Conservation (phyloP, 2,888 invertebrate species). For the Noctua janthina region DNA sequence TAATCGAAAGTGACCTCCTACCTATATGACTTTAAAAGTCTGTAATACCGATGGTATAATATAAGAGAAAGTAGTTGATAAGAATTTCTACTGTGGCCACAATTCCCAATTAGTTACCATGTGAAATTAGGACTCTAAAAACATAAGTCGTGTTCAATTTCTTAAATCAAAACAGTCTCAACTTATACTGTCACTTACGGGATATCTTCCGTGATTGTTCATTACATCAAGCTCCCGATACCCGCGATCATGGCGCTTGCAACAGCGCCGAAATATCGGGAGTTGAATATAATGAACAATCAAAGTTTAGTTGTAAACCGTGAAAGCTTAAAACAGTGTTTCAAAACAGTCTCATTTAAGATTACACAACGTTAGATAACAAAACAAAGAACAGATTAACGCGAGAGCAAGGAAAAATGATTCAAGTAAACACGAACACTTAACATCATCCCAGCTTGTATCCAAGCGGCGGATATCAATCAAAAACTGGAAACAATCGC, state of each 20-base stretch:
- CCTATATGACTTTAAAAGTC: not conserved
- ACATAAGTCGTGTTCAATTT: not conserved
- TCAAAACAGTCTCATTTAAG: not conserved
- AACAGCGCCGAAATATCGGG: no score
- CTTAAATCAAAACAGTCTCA: slow-evolving; percentile 9
- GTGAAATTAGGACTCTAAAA: not conserved
- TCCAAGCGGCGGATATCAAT: slow-evolving; percentile 55
- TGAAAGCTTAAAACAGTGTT: not conserved
- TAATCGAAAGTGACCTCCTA: not conserved
- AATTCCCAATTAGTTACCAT: not conserved
- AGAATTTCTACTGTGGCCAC: not conserved
- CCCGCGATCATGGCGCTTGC: no score
- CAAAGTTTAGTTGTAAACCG: no score
- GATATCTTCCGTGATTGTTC: no score
- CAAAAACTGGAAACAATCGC: slow-evolving; percentile 37
- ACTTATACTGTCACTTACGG: no score
- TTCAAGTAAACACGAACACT: slow-evolving; percentile 34
- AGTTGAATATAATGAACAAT: no score
- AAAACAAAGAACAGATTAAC: slow-evolving; percentile 31
- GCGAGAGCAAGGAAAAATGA: slow-evolving; percentile 5
- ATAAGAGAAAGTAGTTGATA: not conserved
- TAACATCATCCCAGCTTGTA: slow-evolving; percentile 20
- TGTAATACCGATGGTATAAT: not conserved
- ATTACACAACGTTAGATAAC: slow-evolving; percentile 19
- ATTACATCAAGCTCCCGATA: no score